Base-by-base conservation (phyloP, 2,888 invertebrate genomes). In the Bombylius discolor region DNA sequence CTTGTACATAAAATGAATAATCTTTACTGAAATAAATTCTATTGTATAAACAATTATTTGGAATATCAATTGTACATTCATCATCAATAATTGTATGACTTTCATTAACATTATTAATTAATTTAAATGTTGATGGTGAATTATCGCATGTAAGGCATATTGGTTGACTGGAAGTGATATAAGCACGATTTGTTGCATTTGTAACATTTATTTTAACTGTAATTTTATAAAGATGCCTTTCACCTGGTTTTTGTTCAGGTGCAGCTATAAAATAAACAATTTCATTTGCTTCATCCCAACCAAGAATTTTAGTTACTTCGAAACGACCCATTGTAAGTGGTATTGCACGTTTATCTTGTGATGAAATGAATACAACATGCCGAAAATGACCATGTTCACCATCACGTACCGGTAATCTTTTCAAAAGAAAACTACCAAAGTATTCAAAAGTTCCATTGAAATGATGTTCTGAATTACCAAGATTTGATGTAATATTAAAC, bases 251-350 rank as follows among this genome's bases (percentile, higher is more conserved):
- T 51, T 83, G 83, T 63, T 85, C 84, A 4, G 84, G 84, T 7
- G 89, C 87, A 45, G 88, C 90, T 63, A 89, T 81, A 65, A 87
- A 88, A 72, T 90, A 94, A 82, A 89, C 79, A 52, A 82, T 73
- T 61, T 83, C 79, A 62, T 81, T 81, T 56, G 78, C 73, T 65
- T 87, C 85, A 66, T 89, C 88, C 88, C 87, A 89, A 1, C 84
- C 85, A 8, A 87, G 72, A 33, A 89, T 78, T 66, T 82, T 79
- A 1, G 84, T 86, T 53, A 89, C 79, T 69, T 88, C 87, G 61
- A 83, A 87, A 52, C 81, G 80, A 0, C 89, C 89, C 67, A 85
- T 83, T 0, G 89, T 89, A 46, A 89, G 72, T 0, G 73, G 72
- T 0, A 74, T 72, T 1, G 70, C 67, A 1, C 73, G 65, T 0